Percentiles rank a stretch among this genome's conserved stretches.
These are phyloP conservation scores for Enoplosus armatus DNA, from an alignment of 2,797 vertebrate genomes.

Conservation along the genomic window DNA sequence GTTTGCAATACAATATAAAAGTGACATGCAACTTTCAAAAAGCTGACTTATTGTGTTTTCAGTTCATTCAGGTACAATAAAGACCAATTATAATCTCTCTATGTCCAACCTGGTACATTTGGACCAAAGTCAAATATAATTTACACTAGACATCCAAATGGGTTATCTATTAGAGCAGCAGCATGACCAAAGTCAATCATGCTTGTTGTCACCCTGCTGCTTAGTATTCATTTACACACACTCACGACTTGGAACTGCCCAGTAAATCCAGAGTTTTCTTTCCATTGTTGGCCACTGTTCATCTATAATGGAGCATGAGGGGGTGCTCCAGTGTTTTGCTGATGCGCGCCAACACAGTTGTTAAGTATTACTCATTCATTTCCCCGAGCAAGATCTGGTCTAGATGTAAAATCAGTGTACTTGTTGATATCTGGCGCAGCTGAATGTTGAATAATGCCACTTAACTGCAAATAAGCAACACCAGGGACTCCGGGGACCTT, in stretches of 20 bases:
- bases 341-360: slow-evolving; percentile 35
- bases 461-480: slow-evolving; percentile 38
- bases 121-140: neutral
- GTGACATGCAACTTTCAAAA: no score
- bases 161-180: slow-evolving; percentile 18
- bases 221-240: slow-evolving; percentile 41
- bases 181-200: slow-evolving; percentile 15
- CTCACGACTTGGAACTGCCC: slow-evolving; percentile 17
- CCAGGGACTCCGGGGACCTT: slow-evolving; percentile 18
- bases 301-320: slow-evolving; percentile 61
- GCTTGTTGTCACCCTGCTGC: slow-evolving; percentile 44
- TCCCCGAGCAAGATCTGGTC: slow-evolving; percentile 40
- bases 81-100: neutral
- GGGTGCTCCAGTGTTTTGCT: slow-evolving; percentile 52
- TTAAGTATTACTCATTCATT: slow-evolving; percentile 49
- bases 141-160: neutral
- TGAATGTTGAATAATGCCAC: slow-evolving; percentile 28
- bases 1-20: no score
- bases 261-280: slow-evolving; percentile 38
- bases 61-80: no score
- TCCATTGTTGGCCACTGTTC: slow-evolving; percentile 55
- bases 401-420: slow-evolving; percentile 11
- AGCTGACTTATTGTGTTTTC: no score
- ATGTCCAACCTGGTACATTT: neutral
- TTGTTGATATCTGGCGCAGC: slow-evolving; percentile 19